These are phyloP conservation scores for Geotrupes spiniger DNA, from an alignment of 2,888 invertebrate genomes.

Conservation along the genomic window DNA sequence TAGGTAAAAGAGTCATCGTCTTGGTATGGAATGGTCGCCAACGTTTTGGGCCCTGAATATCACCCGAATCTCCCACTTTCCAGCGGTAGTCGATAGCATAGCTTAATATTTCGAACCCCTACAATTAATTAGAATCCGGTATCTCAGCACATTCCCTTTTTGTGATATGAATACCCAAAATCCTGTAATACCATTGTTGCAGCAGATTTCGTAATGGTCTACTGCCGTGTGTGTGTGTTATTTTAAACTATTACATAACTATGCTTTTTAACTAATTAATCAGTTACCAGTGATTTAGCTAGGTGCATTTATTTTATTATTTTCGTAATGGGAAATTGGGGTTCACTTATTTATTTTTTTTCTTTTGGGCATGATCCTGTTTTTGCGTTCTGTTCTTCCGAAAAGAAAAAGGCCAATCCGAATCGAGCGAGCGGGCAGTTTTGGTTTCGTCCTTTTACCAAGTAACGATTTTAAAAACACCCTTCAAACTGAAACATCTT, in stretches of 20 bases:
- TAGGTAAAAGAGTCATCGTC: constrained; percentile 25
- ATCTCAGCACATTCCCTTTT: constrained; percentile 15
- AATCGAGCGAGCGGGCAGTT: constrained; percentile 12
- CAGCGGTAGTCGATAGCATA: constrained; percentile 30
- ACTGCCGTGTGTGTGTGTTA: constrained; percentile 49
- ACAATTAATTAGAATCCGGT: constrained; percentile 11
- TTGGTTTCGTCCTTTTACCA: constrained; percentile 15
- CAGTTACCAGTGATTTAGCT: constrained; percentile 28
- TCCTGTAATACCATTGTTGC: constrained; percentile 24
- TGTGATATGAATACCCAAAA: constrained; percentile 21
- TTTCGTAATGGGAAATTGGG: constrained; percentile 4
- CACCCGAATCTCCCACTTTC: constrained; percentile 22
- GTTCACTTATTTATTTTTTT: constrained; percentile 23
- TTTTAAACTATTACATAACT: constrained; percentile 40
- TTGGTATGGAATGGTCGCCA: constrained; percentile 29
- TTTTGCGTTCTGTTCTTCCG: not conserved
- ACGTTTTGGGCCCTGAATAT: constrained; percentile 11
- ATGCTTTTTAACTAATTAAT: constrained; percentile 35
- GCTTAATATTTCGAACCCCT: constrained; percentile 17
- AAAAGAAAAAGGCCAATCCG: not conserved
- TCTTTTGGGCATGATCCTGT: constrained; percentile 13
- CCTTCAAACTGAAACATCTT: constrained; percentile 42
- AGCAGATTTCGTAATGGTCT: constrained; percentile 32
- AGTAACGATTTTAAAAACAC: constrained; percentile 31
- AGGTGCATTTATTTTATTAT: constrained; percentile 25